Evolutionary conservation across 2,888 invertebrate species (phyloP), one percentile per base, ranked within the genome.

Genomic region (Aleiodes alternator): DNA sequence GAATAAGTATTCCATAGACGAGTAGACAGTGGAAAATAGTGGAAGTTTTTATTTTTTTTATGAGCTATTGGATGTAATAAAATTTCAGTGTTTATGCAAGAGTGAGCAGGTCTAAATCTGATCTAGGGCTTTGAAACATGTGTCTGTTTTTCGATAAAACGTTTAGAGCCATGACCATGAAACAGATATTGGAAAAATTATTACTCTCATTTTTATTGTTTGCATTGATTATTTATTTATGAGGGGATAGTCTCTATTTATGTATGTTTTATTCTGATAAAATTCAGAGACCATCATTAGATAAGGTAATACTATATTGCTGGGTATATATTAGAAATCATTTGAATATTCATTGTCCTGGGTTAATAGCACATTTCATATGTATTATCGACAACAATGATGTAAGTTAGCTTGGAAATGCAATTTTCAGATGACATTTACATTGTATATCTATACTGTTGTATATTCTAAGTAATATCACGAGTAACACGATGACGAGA

Each of bases 391-490:
- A 48, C 34, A 6, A 55, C 34, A 64, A 73, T 73, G 56, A 74
- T 61, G 69, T 59, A 70, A 51, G 69, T 51, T 53, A 70, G 50
- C 59, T 69, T 74, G 74, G 23, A 61, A 74, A 74, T 69, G 69
- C 69, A 74, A 74, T 74, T 74, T 74, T 69, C 51, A 70, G 57
- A 69, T 69, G 43, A 69, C 53, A 59, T 50, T 73, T 56, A 73
- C 64, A n/a, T 12, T 12, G 56, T 68, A n/a, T 48, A 48, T 56
- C 8, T 53, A 31, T 66, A 7, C n/a, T 56, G 55, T 53, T 51
- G 23, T 23, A 23, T 48, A 50, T 68, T 53, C n/a, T 55, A 38
- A 34, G 56, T 38, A 34, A 69, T 53, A 53, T 51, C 51, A 51
- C 14, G 34, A 38, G 72, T 34, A 29, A 55, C 64, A 73, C 56